Evolutionary conservation across 1,140 invertebrate species (phyloP).

Genomic region (Procambarus virginalis): DNA sequence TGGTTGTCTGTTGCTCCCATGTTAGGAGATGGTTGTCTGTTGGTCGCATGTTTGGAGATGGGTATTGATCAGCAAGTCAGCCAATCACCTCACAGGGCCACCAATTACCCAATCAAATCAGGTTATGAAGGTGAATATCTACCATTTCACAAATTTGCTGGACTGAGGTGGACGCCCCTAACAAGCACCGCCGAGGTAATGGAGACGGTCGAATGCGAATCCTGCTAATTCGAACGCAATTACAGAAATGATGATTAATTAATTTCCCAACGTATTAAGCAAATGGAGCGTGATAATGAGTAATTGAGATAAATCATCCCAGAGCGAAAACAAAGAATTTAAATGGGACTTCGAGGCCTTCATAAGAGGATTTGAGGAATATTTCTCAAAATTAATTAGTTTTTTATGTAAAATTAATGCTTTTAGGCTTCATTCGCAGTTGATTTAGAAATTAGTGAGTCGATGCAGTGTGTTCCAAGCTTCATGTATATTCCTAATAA

Average conservation of each 20-base stretch:
- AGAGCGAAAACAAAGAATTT: conserved; percentile 17
- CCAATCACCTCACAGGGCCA: background rate
- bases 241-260: conserved; percentile 37
- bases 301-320: conserved; percentile 11
- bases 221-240: conserved; percentile 11
- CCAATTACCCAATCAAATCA: background rate
- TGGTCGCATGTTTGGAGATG: no score
- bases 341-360: background rate
- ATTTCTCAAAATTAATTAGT: no score
- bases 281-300: conserved; percentile 35
- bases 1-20: no score
- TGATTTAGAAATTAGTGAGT: no score
- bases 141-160: background rate
- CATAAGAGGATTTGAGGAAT: background rate
- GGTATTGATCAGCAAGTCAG: background rate
- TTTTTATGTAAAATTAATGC: no score
- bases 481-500: no score
- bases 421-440: no score
- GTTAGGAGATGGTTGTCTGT: no score
- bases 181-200: background rate
- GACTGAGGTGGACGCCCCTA: background rate
- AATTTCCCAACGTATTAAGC: conserved; percentile 42
- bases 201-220: background rate
- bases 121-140: background rate
- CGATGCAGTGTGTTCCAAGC: no score